Percentiles rank a stretch among this genome's conserved stretches.
These are phyloP conservation scores for Strigamia transsilvanica DNA, from an alignment of 2,888 invertebrate genomes.

Conservation along the genomic window DNA sequence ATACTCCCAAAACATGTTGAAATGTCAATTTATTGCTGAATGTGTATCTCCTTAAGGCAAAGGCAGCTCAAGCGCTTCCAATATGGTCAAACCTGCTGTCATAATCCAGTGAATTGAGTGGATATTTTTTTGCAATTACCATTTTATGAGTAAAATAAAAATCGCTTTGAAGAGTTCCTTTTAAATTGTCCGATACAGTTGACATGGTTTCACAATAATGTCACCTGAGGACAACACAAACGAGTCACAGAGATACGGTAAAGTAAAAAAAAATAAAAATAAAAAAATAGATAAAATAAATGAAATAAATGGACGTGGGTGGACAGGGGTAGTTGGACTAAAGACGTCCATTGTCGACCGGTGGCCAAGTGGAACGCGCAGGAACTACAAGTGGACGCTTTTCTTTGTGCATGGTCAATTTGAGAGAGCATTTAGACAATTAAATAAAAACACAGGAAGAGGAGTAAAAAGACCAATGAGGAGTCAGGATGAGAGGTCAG, in stretches of 20 bases:
- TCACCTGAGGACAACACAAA: slow-evolving; percentile 13
- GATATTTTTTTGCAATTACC: neutral
- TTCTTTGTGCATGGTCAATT: slow-evolving; percentile 49
- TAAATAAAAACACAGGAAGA: slow-evolving; percentile 49
- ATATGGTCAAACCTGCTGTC: neutral
- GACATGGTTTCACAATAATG: slow-evolving; percentile 8
- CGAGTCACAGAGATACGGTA: neutral
- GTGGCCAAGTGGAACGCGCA: slow-evolving; percentile 40
- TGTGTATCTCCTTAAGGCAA: slow-evolving; percentile 12
- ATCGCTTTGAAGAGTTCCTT: neutral
- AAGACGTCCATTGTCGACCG: slow-evolving; percentile 32
- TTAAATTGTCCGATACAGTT: neutral
- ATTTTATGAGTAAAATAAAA: neutral
- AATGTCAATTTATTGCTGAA: slow-evolving; percentile 40
- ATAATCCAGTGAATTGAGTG: neutral
- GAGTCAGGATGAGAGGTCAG: slow-evolving; percentile 33
- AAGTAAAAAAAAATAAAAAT: neutral
- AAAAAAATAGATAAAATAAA: slow-evolving; percentile 8
- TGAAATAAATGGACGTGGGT: slow-evolving; percentile 35
- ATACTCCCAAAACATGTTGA: slow-evolving; percentile 23
- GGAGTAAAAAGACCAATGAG: slow-evolving; percentile 29
- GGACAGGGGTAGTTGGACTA: slow-evolving; percentile 49
- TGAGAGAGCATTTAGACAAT: slow-evolving; percentile 49
- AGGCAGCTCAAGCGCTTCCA: slow-evolving; percentile 1
- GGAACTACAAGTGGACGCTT: slow-evolving; percentile 48